Base-by-base conservation (phyloP, 2,113 vertebrate species). In the Sander vitreus region DNA sequence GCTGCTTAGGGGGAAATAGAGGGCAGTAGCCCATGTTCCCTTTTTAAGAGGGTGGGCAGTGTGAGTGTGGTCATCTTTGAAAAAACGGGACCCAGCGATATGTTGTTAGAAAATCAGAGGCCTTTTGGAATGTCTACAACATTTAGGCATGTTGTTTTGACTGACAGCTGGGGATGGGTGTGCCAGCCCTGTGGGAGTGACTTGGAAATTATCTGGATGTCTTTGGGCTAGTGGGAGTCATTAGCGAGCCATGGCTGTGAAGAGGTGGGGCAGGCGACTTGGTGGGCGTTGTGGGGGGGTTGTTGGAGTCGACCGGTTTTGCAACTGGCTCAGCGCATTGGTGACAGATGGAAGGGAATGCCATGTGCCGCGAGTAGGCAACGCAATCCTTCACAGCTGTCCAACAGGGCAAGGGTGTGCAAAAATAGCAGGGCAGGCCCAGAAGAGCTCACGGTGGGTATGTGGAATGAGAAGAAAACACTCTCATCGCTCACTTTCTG, bases 351-450 rank as follows among this genome's bases (percentile, higher is more conserved):
- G 93, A 85, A 63, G 73, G 67, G 74, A 75, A 86, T 54, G 84
- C 78, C 88, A 81, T 90, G 90, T 88, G 91, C 85, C 63, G 47
- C 59, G n/a, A 88, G 80, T 66, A 60, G 84, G 66, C 30, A 80
- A 85, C 73, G 21, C 88, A 74, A 92, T 92, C 90, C 88, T 83
- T 92, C 93, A 87, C 89, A 91, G 90, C 88, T 85, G 89, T 86
- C 91, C 92, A 84, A 84, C 77, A 58, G 77, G 88, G 79, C 50
- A 48, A 88, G 83, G 88, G 64, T 21, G 39, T 47, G 75, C 81
- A 86, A 85, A 89, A 91, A 89, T 93, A 91, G 87, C 72, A 73
- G 54, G 63, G 63, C 25, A 63, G 79, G 65, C 65, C 74, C 70
- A 73, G 10, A 53, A 85, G 51, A 80, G 84, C 64, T 85, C 81